Conservation (phyloP, 2,888 invertebrate species). For the Tricholauxania praeusta region DNA sequence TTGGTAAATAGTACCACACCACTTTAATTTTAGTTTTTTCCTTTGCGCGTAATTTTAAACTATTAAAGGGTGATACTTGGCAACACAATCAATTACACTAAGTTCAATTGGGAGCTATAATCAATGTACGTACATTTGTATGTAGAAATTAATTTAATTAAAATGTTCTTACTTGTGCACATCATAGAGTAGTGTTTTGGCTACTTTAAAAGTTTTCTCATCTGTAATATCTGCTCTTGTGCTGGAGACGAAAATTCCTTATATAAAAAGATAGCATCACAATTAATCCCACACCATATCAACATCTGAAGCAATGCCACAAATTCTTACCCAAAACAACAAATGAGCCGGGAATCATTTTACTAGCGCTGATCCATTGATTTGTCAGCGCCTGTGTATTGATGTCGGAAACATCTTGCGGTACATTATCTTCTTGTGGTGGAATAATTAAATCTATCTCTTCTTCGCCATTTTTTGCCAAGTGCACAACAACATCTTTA, state of each 20-base stretch:
- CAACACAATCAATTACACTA: not conserved
- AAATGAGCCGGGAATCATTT: constrained; percentile 93
- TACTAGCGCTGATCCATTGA: constrained; percentile 86
- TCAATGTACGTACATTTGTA: not conserved
- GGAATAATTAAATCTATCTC: constrained; percentile 58
- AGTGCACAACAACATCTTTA: constrained; percentile 82
- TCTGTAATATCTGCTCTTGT: constrained; percentile 74
- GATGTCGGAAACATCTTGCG: constrained; percentile 42
- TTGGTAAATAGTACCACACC: too few species aligned
- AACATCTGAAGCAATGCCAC: not conserved
- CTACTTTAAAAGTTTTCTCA: constrained; percentile 55
- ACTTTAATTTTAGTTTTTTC: too few species aligned
- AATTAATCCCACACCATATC: not conserved
- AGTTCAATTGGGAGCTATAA: not conserved
- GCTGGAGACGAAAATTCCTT: constrained; percentile 81
- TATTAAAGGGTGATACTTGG: too few species aligned
- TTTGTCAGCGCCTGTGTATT: constrained; percentile 66
- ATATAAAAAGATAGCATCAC: not conserved
- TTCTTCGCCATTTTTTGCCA: constrained; percentile 80
- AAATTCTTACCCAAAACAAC: constrained; percentile 76
- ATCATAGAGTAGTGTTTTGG: constrained; percentile 58
- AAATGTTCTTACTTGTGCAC: constrained; percentile 54
- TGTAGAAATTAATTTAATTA: not conserved
- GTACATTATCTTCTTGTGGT: constrained; percentile 49
- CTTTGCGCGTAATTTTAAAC: too few species aligned